Evolutionary conservation across 2,797 vertebrate species (phyloP).

Genomic region (Sphaeramia orbicularis): DNA sequence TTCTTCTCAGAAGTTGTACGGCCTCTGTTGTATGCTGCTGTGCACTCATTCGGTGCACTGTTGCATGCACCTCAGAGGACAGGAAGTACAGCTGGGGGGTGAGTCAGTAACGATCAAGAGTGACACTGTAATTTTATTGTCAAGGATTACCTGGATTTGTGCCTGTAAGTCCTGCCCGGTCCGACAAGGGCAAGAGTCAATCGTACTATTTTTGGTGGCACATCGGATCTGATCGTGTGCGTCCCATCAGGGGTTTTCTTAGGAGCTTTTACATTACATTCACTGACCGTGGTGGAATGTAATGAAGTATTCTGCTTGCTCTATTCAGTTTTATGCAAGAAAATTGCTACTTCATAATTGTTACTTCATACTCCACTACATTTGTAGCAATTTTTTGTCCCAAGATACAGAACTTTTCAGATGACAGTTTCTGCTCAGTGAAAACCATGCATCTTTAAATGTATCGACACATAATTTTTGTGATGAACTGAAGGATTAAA

Average conservation of each 20-base stretch:
- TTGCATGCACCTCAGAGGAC: constrained; percentile 12
- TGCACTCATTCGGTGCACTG: constrained; percentile 16
- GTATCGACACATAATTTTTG: too few species aligned
- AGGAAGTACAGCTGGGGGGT: not conserved
- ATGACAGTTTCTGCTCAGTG: too few species aligned
- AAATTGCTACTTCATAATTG: too few species aligned
- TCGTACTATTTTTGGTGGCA: constrained; percentile 51
- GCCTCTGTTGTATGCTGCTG: not conserved
- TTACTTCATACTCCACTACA: too few species aligned
- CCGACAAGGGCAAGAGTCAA: constrained; percentile 49
- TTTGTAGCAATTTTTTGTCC: too few species aligned
- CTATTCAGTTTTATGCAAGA: too few species aligned
- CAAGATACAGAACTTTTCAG: too few species aligned
- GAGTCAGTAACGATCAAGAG: constrained; percentile 33
- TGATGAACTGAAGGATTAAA: too few species aligned
- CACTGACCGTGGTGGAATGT: not conserved
- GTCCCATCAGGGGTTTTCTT: not conserved
- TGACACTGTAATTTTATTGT: constrained; percentile 52
- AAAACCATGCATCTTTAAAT: too few species aligned
- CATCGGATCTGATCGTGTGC: constrained; percentile 27
- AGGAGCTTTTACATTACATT: constrained; percentile 15
- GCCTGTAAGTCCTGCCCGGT: constrained; percentile 35
- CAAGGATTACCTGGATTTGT: constrained; percentile 70
- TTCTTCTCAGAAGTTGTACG: not conserved
- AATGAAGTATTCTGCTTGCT: too few species aligned